Base-by-base conservation (phyloP, 2,888 invertebrate species). In the Ganaspis brasiliensis region DNA sequence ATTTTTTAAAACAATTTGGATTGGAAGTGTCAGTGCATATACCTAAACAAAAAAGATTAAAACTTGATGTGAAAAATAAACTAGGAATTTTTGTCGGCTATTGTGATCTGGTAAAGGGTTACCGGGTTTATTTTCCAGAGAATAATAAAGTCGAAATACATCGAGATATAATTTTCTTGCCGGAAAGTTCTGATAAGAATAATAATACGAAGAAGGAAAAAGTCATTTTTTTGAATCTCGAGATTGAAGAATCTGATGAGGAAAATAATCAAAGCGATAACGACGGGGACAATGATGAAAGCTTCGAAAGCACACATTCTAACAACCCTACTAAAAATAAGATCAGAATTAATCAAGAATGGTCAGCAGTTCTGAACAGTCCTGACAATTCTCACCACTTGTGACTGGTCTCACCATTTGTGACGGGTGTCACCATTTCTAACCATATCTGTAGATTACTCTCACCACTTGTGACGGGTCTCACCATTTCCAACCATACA, bases 81-180 rank as follows among this genome's bases (percentile, higher is more conserved):
- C 76, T 82, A 73, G 52, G 83, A 1, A 73, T 88, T 6, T 77
- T 87, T 40, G 82, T 89, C n/a, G 88, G 88, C 0, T 89, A 89
- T 84, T 76, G 70, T 10, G 82, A 79, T 10, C 82, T 2, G 78
- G 85, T 16, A 82, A 49, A 77, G 5, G 88, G 87, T n/a, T 87
- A 88, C 31, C 85, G 84, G 24, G 12, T 14, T 8, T 26, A 57
- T 8, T 57, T 57, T 6, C 57, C 57, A 19, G 57, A 57, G 14
- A 31, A 57, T n/a, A 57, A 57, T 31, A 76, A 72, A 37, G 26
- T 31, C 52, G 57, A 72, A 61, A 6, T 56, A 12, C 52, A 72
- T 14, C 35, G 63, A 52, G 63, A 31, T 31, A 6, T 31, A 31
- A 63, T 37, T 37, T 35, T 72, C 56, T 37, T 19, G 2, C 70